Conservation (phyloP, 2,797 vertebrate species). For the Gastrophryne carolinensis region DNA sequence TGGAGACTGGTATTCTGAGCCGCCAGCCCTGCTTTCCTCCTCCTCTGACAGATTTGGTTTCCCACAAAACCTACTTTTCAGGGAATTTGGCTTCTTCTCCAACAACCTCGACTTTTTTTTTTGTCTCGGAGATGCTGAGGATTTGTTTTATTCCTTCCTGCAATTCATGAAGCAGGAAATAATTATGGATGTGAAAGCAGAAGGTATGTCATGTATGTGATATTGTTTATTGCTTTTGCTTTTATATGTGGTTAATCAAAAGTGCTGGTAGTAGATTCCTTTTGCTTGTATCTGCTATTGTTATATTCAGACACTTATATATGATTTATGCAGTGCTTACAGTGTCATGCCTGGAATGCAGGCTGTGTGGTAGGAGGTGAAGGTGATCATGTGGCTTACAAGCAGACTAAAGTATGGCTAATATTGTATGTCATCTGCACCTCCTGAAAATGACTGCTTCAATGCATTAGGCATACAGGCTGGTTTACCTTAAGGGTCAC, state of each 20-base stretch:
- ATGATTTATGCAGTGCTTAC: background rate
- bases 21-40: slow-evolving; percentile 51
- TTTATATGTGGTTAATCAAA: background rate
- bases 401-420: no score
- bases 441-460: no score
- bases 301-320: no score
- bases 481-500: no score
- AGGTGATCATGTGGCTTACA: no score
- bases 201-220: slow-evolving; percentile 32
- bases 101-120: background rate
- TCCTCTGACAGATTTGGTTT: slow-evolving; percentile 54
- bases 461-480: no score
- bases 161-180: slow-evolving; percentile 22
- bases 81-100: background rate
- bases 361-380: background rate
- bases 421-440: no score
- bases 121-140: background rate
- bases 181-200: slow-evolving; percentile 16
- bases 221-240: slow-evolving; percentile 7
- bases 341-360: background rate
- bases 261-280: slow-evolving; percentile 24
- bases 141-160: background rate
- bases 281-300: no score
- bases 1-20: slow-evolving; percentile 57
- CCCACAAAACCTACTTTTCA: slow-evolving; percentile 34